Conservation (phyloP, 2,888 invertebrate genomes). For the Miltochrista miniata region DNA sequence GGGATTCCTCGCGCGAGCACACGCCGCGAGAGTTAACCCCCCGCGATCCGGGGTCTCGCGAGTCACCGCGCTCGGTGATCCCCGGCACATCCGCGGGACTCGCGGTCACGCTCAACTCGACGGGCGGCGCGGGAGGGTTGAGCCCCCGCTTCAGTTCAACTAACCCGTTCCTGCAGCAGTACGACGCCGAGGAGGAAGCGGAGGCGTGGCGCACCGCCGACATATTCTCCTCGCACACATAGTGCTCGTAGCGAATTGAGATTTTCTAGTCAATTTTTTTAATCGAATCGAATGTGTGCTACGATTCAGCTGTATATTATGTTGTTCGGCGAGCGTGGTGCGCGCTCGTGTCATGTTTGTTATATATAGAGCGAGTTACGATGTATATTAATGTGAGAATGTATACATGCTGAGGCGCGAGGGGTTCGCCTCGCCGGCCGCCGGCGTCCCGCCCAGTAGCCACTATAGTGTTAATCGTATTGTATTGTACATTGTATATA, state of each 20-base stretch:
- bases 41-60: slow-evolving; percentile 47
- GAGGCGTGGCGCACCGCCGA: slow-evolving; percentile 77
- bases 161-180: slow-evolving; percentile 85
- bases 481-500: slow-evolving; percentile 82
- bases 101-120: slow-evolving; percentile 83
- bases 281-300: slow-evolving; percentile 75
- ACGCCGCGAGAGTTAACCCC: slow-evolving; percentile 54
- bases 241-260: slow-evolving; percentile 78
- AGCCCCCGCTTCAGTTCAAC: slow-evolving; percentile 79
- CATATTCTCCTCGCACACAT: slow-evolving; percentile 79
- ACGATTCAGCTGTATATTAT: slow-evolving; percentile 80
- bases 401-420: slow-evolving; percentile 71
- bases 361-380: slow-evolving; percentile 80
- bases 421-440: slow-evolving; percentile 59
- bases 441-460: slow-evolving; percentile 67
- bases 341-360: slow-evolving; percentile 74
- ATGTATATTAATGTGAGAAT: slow-evolving; percentile 81
- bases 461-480: slow-evolving; percentile 71
- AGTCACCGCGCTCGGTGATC: slow-evolving; percentile 62
- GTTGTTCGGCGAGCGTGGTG: slow-evolving; percentile 73
- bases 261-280: slow-evolving; percentile 83
- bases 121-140: slow-evolving; percentile 34
- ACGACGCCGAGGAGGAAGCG: slow-evolving; percentile 78
- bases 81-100: slow-evolving; percentile 85
- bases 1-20: slow-evolving; percentile 63